These are phyloP conservation scores for Pygathrix nemaeus DNA, from an alignment of 2,113 vertebrate species.

Conservation along the genomic window DNA sequence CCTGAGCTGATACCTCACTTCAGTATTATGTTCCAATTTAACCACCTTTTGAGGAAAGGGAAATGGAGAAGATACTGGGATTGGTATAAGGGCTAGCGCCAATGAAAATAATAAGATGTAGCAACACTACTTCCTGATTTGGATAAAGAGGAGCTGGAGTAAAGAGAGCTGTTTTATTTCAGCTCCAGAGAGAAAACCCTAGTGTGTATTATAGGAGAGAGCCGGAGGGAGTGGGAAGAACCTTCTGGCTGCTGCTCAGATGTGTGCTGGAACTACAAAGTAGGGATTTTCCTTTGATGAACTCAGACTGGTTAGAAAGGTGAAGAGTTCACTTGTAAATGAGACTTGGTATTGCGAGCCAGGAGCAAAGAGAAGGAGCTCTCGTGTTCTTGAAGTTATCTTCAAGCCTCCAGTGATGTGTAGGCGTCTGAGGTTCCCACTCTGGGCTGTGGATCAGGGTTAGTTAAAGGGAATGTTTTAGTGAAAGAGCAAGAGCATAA, in stretches of 20 bases:
- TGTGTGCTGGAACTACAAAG: background rate
- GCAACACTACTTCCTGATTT: background rate
- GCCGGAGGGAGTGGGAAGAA: no score
- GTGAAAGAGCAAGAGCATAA: background rate
- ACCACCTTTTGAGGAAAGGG: background rate
- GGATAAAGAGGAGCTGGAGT: background rate
- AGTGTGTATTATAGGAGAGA: background rate
- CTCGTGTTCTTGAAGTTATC: background rate
- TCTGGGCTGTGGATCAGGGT: background rate
- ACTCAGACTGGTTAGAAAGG: background rate
- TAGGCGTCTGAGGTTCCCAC: background rate
- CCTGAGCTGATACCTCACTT: background rate
- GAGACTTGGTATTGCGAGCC: background rate
- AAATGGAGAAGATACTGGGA: background rate
- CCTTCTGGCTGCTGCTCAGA: background rate
- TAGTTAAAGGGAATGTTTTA: constrained; percentile 5
- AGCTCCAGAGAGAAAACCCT: background rate
- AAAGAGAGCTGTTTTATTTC: background rate
- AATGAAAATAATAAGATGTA: background rate
- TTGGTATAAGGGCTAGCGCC: background rate
- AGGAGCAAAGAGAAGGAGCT: background rate
- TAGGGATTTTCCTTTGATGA: constrained; percentile 31
- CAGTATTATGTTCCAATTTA: background rate
- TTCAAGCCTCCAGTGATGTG: background rate
- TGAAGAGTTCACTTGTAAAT: background rate